Base-by-base conservation (phyloP, 2,797 vertebrate genomes). In the Phoeniculus purpureus region DNA sequence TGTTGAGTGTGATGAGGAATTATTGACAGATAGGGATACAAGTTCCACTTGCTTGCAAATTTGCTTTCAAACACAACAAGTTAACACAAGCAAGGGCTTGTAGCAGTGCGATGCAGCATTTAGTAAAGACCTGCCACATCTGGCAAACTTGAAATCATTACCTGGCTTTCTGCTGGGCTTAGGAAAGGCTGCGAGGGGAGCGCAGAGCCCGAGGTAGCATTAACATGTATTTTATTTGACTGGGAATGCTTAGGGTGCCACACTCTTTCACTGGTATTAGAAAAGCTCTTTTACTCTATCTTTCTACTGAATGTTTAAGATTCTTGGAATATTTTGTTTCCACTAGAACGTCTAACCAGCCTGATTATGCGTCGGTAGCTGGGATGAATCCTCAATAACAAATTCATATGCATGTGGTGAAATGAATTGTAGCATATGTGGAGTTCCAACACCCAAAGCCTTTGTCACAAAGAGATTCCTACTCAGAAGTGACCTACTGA, bases 281-380 rank as follows among this genome's bases (percentile, higher is more conserved):
- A n/a, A 79, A 70, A 71, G 45, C 61, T 66, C 55, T 68, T 93
- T 92, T 26, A 32, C 62, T 71, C 88, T 51, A 21, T 84, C 86
- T 86, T 90, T 74, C 86, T 58, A 27, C 20, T 22, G 86, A 84
- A 87, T 92, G 79, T 85, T 95, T 95, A 48, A 75, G 83, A 97
- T 96, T 96, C 95, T 90, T 93, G 95, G 94, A 94, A 96, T 97
- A 86, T 78, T 96, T 94, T 65, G 58, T 76, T 78, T 93, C 86
- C 93, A 79, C 45, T 92, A 31, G 94, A 96, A 81, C 81, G 58
- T 93, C 94, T 86, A 84, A 82, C 54, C 87, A 77, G 15, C 31
- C 68, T 56, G 79, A 92, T 93, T 73, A 87, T 70, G 83, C 65
- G 1, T 34, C 22, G 8, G 73, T 34, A 60, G 55, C 93, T 86